A percentile compares a stretch with the other conserved stretches of the same genome.
These are phyloP conservation scores for Lithobates pipiens DNA, from an alignment of 2,797 vertebrate genomes.

Conservation along the genomic window DNA sequence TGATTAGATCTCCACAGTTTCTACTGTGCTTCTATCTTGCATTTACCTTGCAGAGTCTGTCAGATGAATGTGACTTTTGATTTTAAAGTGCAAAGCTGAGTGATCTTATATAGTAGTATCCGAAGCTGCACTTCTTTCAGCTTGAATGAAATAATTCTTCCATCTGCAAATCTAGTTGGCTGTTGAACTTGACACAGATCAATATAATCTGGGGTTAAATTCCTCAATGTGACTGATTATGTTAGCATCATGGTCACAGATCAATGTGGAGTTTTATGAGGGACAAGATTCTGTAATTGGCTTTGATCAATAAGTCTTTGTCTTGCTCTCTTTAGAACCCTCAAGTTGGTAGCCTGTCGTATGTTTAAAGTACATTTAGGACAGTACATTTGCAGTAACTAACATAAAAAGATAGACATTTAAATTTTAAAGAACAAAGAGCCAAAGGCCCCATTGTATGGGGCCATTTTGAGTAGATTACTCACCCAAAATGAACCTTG, in stretches of 20 bases:
- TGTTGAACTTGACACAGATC: slow-evolving; percentile 96
- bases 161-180: slow-evolving; percentile 90
- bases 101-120: slow-evolving; percentile 75
- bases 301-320: slow-evolving; percentile 97
- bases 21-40: neutral
- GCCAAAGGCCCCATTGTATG: slow-evolving; percentile 73
- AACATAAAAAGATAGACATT: slow-evolving; percentile 88
- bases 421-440: slow-evolving; percentile 85
- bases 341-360: slow-evolving; percentile 74
- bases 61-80: slow-evolving; percentile 88
- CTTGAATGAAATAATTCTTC: slow-evolving; percentile 85
- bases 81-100: slow-evolving; percentile 79
- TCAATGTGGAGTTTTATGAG: slow-evolving; percentile 93
- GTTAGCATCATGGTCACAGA: slow-evolving; percentile 89
- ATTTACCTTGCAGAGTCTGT: slow-evolving; percentile 76
- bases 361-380: slow-evolving; percentile 85
- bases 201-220: slow-evolving; percentile 88
- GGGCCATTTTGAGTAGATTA: slow-evolving; percentile 80
- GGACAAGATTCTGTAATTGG: slow-evolving; percentile 84
- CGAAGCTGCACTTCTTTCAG: slow-evolving; percentile 79
- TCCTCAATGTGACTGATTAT: slow-evolving; percentile 90
- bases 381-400: slow-evolving; percentile 80
- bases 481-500: slow-evolving; percentile 78
- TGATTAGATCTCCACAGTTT: neutral
- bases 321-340: slow-evolving; percentile 87